Conservation (phyloP, 2,888 invertebrate species). For the Drosophila infuscata region DNA sequence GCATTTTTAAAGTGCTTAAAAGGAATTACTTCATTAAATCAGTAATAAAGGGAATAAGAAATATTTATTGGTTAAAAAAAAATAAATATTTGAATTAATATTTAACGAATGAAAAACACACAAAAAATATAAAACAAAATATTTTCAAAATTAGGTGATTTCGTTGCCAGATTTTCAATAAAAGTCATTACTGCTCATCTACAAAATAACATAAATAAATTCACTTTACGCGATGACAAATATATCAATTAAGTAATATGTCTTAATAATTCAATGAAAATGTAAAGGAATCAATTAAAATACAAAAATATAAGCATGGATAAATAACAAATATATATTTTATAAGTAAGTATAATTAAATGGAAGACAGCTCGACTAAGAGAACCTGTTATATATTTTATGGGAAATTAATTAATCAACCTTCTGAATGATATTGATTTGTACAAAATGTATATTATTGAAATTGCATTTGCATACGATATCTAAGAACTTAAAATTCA, state of each 20-base stretch:
- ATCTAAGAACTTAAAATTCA: not conserved
- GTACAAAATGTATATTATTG: fast-evolving
- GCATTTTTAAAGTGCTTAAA: not conserved
- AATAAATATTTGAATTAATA: not conserved
- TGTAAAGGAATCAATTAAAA: not conserved
- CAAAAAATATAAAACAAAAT: not conserved
- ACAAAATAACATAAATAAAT: not conserved
- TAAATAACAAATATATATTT: not conserved
- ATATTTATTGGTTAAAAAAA: not conserved
- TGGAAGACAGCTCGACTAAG: not conserved
- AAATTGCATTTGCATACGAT: not conserved
- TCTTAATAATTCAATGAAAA: not conserved
- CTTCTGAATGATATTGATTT: not conserved
- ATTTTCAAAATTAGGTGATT: not conserved
- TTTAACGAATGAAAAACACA: not conserved
- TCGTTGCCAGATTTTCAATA: not conserved
- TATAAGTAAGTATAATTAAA: not conserved
- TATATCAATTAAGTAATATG: too few species aligned
- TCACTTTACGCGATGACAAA: not conserved
- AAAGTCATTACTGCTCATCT: not conserved
- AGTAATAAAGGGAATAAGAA: not conserved
- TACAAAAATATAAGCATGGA: not conserved
- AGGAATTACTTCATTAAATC: not conserved
- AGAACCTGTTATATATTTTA: not conserved
- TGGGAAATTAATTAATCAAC: not conserved